Evolutionary conservation across 2,888 invertebrate species (phyloP), one percentile per base, ranked within the genome.

Genomic region (Metallyticus violacea): DNA sequence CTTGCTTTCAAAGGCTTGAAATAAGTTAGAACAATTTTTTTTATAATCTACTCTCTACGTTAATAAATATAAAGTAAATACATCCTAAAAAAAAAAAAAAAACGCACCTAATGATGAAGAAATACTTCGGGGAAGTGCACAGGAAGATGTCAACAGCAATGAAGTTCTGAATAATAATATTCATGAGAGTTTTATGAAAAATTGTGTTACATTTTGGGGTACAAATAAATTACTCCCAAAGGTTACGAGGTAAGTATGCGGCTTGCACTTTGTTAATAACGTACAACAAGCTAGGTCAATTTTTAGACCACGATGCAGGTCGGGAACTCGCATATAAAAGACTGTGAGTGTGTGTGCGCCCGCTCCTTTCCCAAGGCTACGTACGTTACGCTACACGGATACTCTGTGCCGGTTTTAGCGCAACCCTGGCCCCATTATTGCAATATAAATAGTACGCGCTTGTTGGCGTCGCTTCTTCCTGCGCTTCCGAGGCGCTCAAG

Each of bases 361-460:
- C n/a, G n/a, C n/a, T n/a, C n/a, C n/a, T 62, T 62, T 62, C 40
- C 40, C 40, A 62, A 62, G 40, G 40, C 40, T 62, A 62, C 40
- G 40, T 15, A 62, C 40, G 26, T 26, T 79, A 27, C 79, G 40
- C 40, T 81, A 27, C 82, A 22, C 83, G 28, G 83, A 28, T 79
- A 28, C 22, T 26, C 28, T 26, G 79, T 27, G 77, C 77, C 77
- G 5, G 7, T 77, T 83, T 83, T 83, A 83, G 83, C 27, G 7
- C 83, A 62, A 83, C 83, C 83, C 83, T 83, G 83, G 77, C 83
- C 83, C 26, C 83, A 28, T 83, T 83, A 30, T 77, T 25, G 76
- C 28, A 77, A 29, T 27, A 76, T 62, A 62, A 62, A 62, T 62
- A 62, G 40, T 62, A 62, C 40, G 40, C 40, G 40, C 40, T 62